Evolutionary conservation across 1,140 invertebrate species (phyloP).

Genomic region (Calycopis cecrops): DNA sequence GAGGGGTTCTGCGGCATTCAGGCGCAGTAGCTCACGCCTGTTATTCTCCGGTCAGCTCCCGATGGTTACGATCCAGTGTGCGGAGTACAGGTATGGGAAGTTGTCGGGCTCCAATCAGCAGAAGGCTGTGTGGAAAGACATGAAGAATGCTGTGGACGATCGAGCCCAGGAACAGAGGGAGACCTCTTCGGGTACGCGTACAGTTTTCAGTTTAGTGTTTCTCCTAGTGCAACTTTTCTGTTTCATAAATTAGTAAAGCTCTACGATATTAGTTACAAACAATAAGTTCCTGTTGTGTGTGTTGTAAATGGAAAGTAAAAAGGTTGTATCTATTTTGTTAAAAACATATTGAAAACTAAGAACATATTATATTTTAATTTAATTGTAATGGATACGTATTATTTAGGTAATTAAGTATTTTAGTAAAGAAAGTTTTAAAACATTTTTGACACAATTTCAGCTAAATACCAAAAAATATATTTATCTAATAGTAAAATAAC

Average conservation of each 20-base stretch:
- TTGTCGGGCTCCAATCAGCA: slow-evolving; percentile 48
- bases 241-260: slow-evolving; percentile 14
- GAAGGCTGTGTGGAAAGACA: slow-evolving; percentile 48
- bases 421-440: too few species aligned
- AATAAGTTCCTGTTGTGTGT: neutral
- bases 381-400: too few species aligned
- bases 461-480: too few species aligned
- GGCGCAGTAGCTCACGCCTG: slow-evolving; percentile 40
- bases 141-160: slow-evolving; percentile 29
- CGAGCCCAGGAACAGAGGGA: slow-evolving; percentile 45
- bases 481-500: too few species aligned
- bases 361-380: too few species aligned
- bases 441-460: too few species aligned
- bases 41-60: slow-evolving; percentile 51
- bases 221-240: slow-evolving; percentile 23
- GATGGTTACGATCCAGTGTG: slow-evolving; percentile 56
- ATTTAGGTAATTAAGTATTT: too few species aligned
- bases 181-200: slow-evolving; percentile 15
- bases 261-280: slow-evolving; percentile 1
- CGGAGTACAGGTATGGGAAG: slow-evolving; percentile 51
- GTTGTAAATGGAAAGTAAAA: neutral
- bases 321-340: neutral
- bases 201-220: slow-evolving; percentile 20
- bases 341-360: too few species aligned
- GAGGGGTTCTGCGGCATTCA: slow-evolving; percentile 40